Evolutionary conservation across 2,888 invertebrate genomes (phyloP).

Genomic region (Erannis defoliaria): DNA sequence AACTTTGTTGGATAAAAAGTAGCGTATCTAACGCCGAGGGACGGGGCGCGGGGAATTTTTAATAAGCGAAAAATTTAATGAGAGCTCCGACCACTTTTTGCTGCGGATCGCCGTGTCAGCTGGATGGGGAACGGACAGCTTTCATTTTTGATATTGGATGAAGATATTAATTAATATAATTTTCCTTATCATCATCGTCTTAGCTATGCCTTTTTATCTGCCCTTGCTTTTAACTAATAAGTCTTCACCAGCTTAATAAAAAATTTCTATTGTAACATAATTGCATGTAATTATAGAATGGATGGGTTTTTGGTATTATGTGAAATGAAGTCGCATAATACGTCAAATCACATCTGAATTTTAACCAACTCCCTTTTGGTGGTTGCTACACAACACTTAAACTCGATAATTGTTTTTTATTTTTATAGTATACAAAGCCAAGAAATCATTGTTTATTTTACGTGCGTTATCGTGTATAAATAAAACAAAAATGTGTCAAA

Average conservation of each 20-base stretch:
- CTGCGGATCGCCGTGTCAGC: constrained; percentile 73
- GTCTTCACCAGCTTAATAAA: neutral
- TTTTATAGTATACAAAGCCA: no score
- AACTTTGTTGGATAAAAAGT: constrained; percentile 85
- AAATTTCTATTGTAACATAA: neutral
- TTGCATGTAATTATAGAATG: no score
- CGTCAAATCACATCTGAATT: no score
- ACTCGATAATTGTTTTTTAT: no score
- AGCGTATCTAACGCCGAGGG: constrained; percentile 76
- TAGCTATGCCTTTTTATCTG: constrained; percentile 11
- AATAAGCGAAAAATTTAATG: constrained; percentile 87
- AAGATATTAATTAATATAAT: constrained; percentile 44
- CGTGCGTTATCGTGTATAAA: no score
- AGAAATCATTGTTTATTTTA: no score
- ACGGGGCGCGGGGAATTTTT: constrained; percentile 83
- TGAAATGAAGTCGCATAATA: no score
- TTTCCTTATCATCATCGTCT: constrained; percentile 18
- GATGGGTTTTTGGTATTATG: no score
- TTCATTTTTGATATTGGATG: constrained; percentile 58
- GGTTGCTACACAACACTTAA: no score
- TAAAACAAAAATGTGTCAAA: no score
- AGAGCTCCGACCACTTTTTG: constrained; percentile 73
- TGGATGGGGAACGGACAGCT: constrained; percentile 57
- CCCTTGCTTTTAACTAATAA: constrained; percentile 1
- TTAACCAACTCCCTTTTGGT: no score